Evolutionary conservation across 2,888 invertebrate genomes (phyloP).

Genomic region (Drosophila sordidula): DNA sequence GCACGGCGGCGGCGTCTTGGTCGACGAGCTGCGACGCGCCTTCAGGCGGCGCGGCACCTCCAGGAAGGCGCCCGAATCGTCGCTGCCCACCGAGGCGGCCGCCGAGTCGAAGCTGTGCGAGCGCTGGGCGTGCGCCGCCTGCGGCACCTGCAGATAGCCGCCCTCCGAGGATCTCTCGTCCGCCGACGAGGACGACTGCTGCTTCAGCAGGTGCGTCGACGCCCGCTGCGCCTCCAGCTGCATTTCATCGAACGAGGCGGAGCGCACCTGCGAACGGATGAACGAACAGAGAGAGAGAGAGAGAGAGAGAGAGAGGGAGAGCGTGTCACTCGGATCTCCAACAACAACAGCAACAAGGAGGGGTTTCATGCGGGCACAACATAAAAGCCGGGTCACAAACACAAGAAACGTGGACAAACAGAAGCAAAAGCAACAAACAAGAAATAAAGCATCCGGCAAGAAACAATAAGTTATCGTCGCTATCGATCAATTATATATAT

Average conservation of each 20-base stretch:
- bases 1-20: conserved; percentile 89
- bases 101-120: conserved; percentile 93
- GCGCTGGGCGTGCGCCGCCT: conserved; percentile 87
- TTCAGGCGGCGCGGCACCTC: conserved; percentile 89
- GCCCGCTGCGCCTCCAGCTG: conserved; percentile 90
- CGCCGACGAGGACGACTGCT: conserved; percentile 82
- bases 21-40: conserved; percentile 88
- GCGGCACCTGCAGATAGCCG: conserved; percentile 88
- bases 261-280: conserved; percentile 88
- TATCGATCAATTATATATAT: conserved; percentile 11
- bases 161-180: conserved; percentile 84
- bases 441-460: background rate
- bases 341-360: background rate
- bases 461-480: conserved; percentile 15
- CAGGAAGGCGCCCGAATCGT: conserved; percentile 87
- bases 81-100: conserved; percentile 88
- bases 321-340: background rate
- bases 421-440: background rate
- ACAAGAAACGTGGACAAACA: background rate
- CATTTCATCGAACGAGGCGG: conserved; percentile 96
- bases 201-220: conserved; percentile 79
- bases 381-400: conserved; percentile 5
- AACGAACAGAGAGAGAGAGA: background rate
- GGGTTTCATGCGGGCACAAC: conserved; percentile 25
- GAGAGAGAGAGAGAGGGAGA: conserved; percentile 25